phyloP scores from a whole-genome alignment of 2,797 vertebrate genomes.

The Eulemur rubriventer region DNA sequence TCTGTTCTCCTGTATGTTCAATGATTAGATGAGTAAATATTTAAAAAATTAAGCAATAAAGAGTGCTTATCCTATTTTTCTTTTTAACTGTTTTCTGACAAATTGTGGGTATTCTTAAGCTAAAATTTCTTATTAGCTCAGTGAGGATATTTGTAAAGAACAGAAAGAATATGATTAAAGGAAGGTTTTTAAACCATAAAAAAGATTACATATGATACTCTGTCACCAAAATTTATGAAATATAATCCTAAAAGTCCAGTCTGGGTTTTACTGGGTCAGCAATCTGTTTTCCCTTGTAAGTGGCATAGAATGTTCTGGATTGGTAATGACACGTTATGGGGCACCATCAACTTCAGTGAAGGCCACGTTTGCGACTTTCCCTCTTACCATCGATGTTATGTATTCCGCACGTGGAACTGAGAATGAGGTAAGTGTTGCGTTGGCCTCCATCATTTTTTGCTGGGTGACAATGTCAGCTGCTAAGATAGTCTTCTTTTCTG shows the following conservation, averaged over 20 bases:
- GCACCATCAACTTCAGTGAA: not conserved
- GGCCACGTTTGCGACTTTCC: not conserved
- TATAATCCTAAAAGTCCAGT: not conserved
- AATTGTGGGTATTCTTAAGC: not conserved
- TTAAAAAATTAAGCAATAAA: not conserved
- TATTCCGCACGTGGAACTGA: fast-evolving
- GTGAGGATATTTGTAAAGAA: not conserved
- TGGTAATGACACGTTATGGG: not conserved
- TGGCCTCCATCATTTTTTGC: not conserved
- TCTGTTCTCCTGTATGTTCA: not conserved
- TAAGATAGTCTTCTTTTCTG: fast-evolving
- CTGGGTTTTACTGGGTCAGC: not conserved
- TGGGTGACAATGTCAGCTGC: not conserved
- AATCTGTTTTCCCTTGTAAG: not conserved
- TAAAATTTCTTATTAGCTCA: not conserved
- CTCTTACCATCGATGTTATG: not conserved
- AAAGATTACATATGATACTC: not conserved
- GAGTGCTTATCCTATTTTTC: not conserved
- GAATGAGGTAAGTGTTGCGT: fast-evolving
- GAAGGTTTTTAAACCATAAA: not conserved
- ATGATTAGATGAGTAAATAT: not conserved
- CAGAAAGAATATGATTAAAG: not conserved
- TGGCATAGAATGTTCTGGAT: fast-evolving
- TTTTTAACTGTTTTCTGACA: not conserved
- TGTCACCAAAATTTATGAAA: not conserved